A percentile compares a stretch with the other conserved stretches of the same genome.
Conservation (phyloP, 2,888 invertebrate species). For the Oasisia sp. region DNA sequence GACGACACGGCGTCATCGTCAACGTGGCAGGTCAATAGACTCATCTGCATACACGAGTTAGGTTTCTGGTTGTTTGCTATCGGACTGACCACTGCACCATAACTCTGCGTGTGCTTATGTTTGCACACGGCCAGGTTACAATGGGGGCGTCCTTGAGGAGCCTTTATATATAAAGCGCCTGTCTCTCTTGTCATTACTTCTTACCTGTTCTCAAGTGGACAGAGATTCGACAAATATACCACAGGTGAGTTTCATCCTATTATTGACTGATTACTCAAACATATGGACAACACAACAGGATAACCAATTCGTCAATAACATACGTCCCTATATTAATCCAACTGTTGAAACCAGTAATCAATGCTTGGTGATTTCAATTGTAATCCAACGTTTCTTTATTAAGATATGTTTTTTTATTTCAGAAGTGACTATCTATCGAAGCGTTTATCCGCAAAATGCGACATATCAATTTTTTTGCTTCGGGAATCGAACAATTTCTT, state of each 20-base stretch:
- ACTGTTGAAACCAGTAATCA: neutral
- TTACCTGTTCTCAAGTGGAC: neutral
- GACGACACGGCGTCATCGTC: neutral
- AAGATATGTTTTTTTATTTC: neutral
- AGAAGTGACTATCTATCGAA: neutral
- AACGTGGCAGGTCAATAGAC: neutral
- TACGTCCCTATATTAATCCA: too few species aligned
- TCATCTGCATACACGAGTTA: neutral
- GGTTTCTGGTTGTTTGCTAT: neutral
- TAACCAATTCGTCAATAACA: neutral
- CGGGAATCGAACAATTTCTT: too few species aligned
- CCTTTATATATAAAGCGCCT: neutral
- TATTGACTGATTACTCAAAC: neutral
- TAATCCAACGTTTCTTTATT: neutral
- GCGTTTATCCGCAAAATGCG: neutral
- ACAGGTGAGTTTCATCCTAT: neutral
- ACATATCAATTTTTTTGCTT: neutral
- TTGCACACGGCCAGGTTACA: neutral
- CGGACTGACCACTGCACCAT: neutral
- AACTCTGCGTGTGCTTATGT: neutral
- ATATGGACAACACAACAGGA: neutral
- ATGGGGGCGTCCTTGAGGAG: neutral
- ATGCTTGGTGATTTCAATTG: neutral
- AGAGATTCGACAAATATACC: neutral
- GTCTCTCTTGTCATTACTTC: neutral